Evolutionary conservation across 2,888 invertebrate species (phyloP), one percentile per base, ranked within the genome.

Genomic region (Theretra japonica): DNA sequence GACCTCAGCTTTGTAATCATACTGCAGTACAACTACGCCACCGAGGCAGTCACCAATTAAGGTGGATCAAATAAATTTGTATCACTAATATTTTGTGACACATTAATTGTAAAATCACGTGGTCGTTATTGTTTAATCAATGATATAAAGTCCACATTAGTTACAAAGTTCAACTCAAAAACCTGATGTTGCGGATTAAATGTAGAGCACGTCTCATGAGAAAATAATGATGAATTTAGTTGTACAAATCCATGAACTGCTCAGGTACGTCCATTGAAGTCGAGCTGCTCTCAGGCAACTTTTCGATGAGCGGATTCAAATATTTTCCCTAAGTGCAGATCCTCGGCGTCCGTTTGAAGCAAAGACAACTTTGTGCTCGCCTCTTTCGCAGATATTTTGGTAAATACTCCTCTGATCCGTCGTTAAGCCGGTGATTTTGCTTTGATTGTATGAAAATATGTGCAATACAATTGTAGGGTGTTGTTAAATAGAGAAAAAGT

Each of bases 301-400:
- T 86, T 74, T 80, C 85, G 83, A 85, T 86, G 85, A 86, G 85
- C 84, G 85, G 83, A 89, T 90, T 88, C 88, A 86, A 91, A 91
- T 89, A 90, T 90, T 90, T 90, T 86, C 84, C 82, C 86, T 87
- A 85, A 89, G 86, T 85, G 84, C 82, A 85, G 83, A 86, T 85
- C 82, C 83, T 75, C 81, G 76, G 81, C 76, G 76, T 79, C 82
- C 86, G 84, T 90, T 88, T 87, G 87, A 87, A 81, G 82, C 81
- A 83, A 84, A 85, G 78, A 78, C 74, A 81, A 83, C 80, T 86
- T 83, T 82, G 80, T 79, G 79, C 73, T 71, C 76, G 75, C 79
- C 76, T 82, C 80, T 85, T 84, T 83, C 75, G 74, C 77, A 75
- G 78, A 83, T 84, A 88, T 88, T 86, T 82, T 76, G 78, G 81